phyloP scores from a whole-genome alignment of 2,888 invertebrate genomes.

The Drosophila monieri region DNA sequence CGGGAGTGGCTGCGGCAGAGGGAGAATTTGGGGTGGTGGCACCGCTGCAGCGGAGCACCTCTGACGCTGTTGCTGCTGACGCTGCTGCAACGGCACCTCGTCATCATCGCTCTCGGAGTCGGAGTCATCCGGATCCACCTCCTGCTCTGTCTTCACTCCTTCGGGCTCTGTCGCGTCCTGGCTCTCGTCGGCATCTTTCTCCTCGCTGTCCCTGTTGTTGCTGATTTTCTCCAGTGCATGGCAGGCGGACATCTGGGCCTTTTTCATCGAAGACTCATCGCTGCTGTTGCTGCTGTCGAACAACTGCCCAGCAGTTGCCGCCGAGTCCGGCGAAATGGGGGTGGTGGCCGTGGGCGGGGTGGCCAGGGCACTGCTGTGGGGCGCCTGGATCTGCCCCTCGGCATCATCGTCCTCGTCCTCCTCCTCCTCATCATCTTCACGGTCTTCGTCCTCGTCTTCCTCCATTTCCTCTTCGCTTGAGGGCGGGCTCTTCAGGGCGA shows the following conservation, averaged over 20 bases:
- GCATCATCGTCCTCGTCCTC: slow-evolving; percentile 44
- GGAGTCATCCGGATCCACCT: slow-evolving; percentile 14
- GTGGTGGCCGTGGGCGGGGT: slow-evolving; percentile 78
- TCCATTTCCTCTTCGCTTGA: slow-evolving; percentile 35
- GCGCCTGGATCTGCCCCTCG: slow-evolving; percentile 59
- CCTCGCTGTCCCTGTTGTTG: slow-evolving; percentile 43
- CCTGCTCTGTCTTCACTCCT: slow-evolving; percentile 20
- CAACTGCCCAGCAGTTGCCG: slow-evolving; percentile 80
- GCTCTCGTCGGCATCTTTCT: slow-evolving; percentile 18
- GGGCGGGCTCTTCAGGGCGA: slow-evolving; percentile 33
- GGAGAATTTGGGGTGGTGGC: slow-evolving; percentile 16
- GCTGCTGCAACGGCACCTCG: slow-evolving; percentile 28
- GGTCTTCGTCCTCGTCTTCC: slow-evolving; percentile 33
- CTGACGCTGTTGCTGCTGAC: slow-evolving; percentile 54
- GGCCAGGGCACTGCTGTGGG: slow-evolving; percentile 68
- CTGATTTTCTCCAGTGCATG: slow-evolving; percentile 77
- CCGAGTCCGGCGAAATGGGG: slow-evolving; percentile 80
- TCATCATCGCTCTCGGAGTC: slow-evolving; percentile 27
- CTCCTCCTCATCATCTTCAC: slow-evolving; percentile 32
- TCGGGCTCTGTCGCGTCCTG: slow-evolving; percentile 21
- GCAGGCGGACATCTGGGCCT: slow-evolving; percentile 80
- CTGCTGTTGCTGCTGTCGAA: slow-evolving; percentile 82
- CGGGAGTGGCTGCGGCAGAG: slow-evolving; percentile 16
- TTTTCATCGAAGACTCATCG: slow-evolving; percentile 78
- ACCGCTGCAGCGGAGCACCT: neutral